These are phyloP conservation scores for Rhamphomyia laevipes DNA, from an alignment of 2,888 invertebrate species.

Conservation along the genomic window DNA sequence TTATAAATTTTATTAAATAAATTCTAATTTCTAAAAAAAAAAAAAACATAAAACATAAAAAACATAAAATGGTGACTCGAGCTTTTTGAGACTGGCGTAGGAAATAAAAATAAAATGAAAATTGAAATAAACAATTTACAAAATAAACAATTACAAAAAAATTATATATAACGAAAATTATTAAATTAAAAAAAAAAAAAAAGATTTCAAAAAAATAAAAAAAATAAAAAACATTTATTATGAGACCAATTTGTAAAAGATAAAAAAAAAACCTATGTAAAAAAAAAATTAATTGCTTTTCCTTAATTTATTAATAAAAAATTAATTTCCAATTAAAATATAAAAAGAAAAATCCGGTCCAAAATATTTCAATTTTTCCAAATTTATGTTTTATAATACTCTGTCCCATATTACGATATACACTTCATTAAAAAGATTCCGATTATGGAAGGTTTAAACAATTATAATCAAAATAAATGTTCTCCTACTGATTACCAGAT, in stretches of 20 bases:
- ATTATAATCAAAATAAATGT: too few species aligned
- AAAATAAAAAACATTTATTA: neutral
- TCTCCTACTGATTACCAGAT: too few species aligned
- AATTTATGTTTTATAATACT: too few species aligned
- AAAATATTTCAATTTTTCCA: too few species aligned
- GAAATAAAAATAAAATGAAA: too few species aligned
- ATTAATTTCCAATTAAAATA: neutral
- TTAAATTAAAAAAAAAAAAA: constrained; percentile 15
- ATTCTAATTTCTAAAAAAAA: constrained; percentile 1
- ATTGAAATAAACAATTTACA: constrained; percentile 21
- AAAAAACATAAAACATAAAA: constrained; percentile 10
- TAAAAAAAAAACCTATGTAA: neutral
- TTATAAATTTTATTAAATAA: neutral
- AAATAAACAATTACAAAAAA: constrained; percentile 8
- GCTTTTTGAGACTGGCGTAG: constrained; percentile 41
- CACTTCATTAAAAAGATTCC: too few species aligned
- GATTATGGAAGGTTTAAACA: too few species aligned
- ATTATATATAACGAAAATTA: constrained; percentile 1
- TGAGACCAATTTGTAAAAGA: constrained; percentile 6
- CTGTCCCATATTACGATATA: too few species aligned
- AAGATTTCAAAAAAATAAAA: constrained; percentile 13
- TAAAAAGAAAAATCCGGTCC: too few species aligned
- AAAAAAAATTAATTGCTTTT: neutral
- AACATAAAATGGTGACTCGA: constrained; percentile 27
- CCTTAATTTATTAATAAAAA: neutral